Evolutionary conservation across 2,888 invertebrate species (phyloP), one percentile per base, ranked within the genome.

Genomic region (Nymphalis polychloros): DNA sequence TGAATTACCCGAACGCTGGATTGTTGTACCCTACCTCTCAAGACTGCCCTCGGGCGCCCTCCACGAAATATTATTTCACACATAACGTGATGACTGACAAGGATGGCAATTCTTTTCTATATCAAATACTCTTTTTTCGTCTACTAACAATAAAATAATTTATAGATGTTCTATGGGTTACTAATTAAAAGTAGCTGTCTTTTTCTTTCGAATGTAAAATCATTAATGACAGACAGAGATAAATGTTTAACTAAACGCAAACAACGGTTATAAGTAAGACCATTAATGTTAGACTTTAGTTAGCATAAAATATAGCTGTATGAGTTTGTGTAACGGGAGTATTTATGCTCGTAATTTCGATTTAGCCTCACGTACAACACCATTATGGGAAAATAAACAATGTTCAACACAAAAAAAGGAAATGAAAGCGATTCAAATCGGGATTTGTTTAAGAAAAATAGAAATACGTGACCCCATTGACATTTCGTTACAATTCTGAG

Each of bases 381-480:
- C 67, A 70, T 73, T 70, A 72, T 67, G 67, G 41, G 47, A 65
- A 68, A 75, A 75, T 69, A 72, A 75, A 72, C 71, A 72, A 70
- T 61, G 69, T 49, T 64, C 61, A 68, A 53, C 67, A 65, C 8
- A 35, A 35, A 68, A 71, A 73, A 75, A 68, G 70, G 68, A 71
- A 72, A 72, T 72, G 68, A 68, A 73, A 72, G 63, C 62, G 71
- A 72, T 71, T 71, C 67, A 71, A 71, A 73, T 79, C 77, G 79
- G 78, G 81, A 85, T 86, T 86, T 86, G 84, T 84, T 81, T 84
- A 83, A 82, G 81, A 77, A 84, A 23, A 84, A 81, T 81, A 79
- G 79, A 82, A 81, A 81, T 86, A 88, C 88, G 88, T 88, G 88
- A 86, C 85, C 82, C 81, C 78, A 86, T 87, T 83, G 87, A 84